These are phyloP conservation scores for Pseudotriccus pelzelni DNA, from an alignment of 2,797 vertebrate genomes.

Conservation along the genomic window DNA sequence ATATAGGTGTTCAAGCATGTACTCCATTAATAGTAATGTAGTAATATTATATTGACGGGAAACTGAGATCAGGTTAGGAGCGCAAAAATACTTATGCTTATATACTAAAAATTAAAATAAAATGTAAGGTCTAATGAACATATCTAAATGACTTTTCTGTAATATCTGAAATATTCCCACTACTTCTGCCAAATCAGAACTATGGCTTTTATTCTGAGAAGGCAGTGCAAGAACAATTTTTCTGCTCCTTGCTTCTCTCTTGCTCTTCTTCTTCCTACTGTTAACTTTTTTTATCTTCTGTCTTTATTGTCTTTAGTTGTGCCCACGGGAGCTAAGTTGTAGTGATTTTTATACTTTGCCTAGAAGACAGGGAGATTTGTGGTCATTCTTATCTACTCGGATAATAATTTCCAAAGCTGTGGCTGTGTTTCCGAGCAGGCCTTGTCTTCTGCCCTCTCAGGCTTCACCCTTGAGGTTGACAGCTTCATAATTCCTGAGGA, in stretches of 20 bases:
- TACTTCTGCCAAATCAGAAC: background rate
- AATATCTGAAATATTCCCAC: background rate
- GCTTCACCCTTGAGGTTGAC: constrained; percentile 66
- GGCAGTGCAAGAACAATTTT: background rate
- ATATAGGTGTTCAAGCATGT: background rate
- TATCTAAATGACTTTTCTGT: background rate
- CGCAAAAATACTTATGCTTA: background rate
- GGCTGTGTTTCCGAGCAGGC: constrained; percentile 32
- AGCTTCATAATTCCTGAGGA: constrained; percentile 68
- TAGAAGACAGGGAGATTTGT: constrained; percentile 57
- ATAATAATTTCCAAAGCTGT: constrained; percentile 63
- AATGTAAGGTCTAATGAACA: background rate
- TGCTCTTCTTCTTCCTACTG: background rate
- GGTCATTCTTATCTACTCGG: constrained; percentile 54
- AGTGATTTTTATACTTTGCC: constrained; percentile 15
- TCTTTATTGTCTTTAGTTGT: constrained; percentile 32
- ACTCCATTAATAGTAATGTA: background rate
- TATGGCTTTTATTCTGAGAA: background rate
- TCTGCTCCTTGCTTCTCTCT: background rate
- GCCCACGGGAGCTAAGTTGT: background rate
- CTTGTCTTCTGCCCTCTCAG: constrained; percentile 44
- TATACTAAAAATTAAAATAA: background rate
- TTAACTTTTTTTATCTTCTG: constrained; percentile 5
- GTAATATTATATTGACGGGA: background rate
- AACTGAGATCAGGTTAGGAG: background rate